Base-by-base conservation (phyloP, 2,797 vertebrate species). In the Lutjanus campechanus region DNA sequence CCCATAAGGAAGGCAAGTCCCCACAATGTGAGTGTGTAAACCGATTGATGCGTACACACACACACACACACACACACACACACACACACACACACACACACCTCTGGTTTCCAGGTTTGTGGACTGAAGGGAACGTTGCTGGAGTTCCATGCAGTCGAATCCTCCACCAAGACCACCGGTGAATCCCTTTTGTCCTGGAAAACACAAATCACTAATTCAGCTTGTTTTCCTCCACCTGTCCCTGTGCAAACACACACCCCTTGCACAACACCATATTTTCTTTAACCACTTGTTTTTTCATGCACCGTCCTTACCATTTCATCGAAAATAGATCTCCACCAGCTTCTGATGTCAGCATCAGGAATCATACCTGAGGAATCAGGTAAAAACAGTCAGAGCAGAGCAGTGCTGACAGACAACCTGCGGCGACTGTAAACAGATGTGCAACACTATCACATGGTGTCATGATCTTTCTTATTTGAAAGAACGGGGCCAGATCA, bases 41-140 rank as follows among this genome's bases (percentile, higher is more conserved):
- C 29, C 29, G 5, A 36, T 5, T 36, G 29, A 36, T 36, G 29
- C 4, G 29, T 36, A 36, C 3, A 29, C 29, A 29, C 29, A 29
- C 61, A 76, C 49, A 41, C 0, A 10, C 11, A 9, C 9, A 70
- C 10, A 36, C 3, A 22, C 22, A 41, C 19, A 20, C 61, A 41
- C 44, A 75, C 58, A 47, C 50, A 77, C 44, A 73, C 41, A 85
- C 51, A 81, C 20, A 74, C 17, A 82, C 90, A 68, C 73, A 94
- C 93, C 93, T 94, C 87, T 78, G 89, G 83, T 88, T 91, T 94
- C 93, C 93, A 95, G 16, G 73, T 53, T 69, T 87, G 90, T 50
- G 70, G 82, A 69, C 29, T 36, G 29, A 36, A 36, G 29, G 29
- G 16, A 72, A 36, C 3, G 73, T 75, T 83, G 64, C 40, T 88